Percentiles rank a stretch among this genome's conserved stretches.
phyloP scores from a whole-genome alignment of 2,113 vertebrate species.

The Cercocebus atys region DNA sequence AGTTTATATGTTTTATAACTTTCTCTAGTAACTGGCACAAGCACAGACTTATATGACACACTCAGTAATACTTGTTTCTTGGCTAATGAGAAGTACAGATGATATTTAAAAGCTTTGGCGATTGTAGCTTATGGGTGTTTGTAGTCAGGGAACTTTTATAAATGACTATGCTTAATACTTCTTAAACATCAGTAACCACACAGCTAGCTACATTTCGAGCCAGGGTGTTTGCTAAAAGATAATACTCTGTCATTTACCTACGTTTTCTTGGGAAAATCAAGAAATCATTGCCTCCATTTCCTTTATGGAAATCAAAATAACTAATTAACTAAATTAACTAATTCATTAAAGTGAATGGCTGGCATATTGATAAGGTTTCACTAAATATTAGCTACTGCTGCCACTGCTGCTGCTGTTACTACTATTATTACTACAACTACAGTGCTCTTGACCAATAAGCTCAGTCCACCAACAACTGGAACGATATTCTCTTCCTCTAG shows the following conservation, averaged over 20 bases:
- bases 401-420: too few relatives aligned
- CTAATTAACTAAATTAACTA: background rate
- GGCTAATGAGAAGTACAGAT: background rate
- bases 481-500: background rate
- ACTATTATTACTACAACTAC: background rate
- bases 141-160: background rate
- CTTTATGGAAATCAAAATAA: background rate
- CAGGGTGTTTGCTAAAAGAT: background rate
- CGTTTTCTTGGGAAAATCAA: background rate
- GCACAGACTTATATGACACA: background rate
- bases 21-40: background rate
- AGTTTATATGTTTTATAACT: background rate
- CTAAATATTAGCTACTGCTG: background rate
- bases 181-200: background rate
- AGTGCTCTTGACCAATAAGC: background rate
- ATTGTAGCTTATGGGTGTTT: background rate
- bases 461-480: background rate
- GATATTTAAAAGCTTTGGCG: background rate
- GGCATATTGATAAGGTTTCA: background rate
- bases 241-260: background rate
- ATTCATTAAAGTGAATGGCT: background rate
- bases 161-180: background rate
- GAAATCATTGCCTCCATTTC: background rate
- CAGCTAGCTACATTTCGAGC: background rate
- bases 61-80: constrained; percentile 6